Base-by-base conservation (phyloP, 1,140 invertebrate species). In the Agrypnia vestita region DNA sequence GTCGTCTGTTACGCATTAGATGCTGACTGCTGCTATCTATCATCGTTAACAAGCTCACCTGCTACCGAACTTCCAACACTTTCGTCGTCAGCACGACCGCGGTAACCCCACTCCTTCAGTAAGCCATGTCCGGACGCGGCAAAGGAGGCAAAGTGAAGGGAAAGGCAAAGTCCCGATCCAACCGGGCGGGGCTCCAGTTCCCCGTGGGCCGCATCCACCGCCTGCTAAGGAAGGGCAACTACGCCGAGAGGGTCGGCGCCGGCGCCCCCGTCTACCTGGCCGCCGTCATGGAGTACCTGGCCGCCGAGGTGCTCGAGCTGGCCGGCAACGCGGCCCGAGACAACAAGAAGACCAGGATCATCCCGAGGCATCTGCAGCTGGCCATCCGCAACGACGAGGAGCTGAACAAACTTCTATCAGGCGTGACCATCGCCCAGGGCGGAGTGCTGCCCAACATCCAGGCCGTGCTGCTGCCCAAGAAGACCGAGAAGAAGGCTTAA, bases 341-440 rank as follows among this genome's bases (percentile, higher is more conserved):
- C 75, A 86, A 85, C 78, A 84, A 85, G 71, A 85, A 86, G 83
- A 84, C 84, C 51, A 84, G 93, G 78, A 94, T 95, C 78, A 93
- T 93, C 74, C 94, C 94, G 0, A 90, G 95, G 81, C 94, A 96
- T 85, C 89, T 96, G n/a, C 91, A 95, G 82, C 84, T 96, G 73
- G 95, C 95, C 49, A 93, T 96, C 74, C 90, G 94, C 0, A 96
- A 95, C 89, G 95, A 96, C 88, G 94, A 96, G 84, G 95, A 96
- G 84, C 86, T 96, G 84, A 94, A 94, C 86, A 94, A 93, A 88
- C 87, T 96, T 51, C 85, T 96, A 13, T 90, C 91, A 15, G 93
- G 94, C 81, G 94, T 96, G 0, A 95, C 94, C 13, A 95, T 96
- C 83, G 92, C 94, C 74, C 91, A 95, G 86, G 94, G 94, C 72